Percentiles rank a stretch among this genome's conserved stretches.
Conservation (phyloP, 2,797 vertebrate genomes). For the Sebastes vulpes region DNA sequence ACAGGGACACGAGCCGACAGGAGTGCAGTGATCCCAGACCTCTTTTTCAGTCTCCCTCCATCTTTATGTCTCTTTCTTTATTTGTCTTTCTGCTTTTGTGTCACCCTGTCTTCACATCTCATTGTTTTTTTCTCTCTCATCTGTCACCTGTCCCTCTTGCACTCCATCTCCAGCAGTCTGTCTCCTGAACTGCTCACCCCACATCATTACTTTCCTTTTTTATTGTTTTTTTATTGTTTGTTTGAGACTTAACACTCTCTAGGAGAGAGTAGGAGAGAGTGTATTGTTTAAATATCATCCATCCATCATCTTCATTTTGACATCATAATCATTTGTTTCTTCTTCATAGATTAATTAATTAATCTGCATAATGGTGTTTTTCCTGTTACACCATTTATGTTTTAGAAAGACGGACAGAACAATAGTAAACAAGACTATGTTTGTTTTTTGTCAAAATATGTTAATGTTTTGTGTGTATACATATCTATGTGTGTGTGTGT, state of each 20-base stretch:
- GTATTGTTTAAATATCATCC: conserved; percentile 22
- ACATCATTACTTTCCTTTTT: neutral
- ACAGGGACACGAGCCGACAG: conserved; percentile 67
- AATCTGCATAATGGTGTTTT: neutral
- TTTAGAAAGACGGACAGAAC: neutral
- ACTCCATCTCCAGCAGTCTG: neutral
- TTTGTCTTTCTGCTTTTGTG: conserved; percentile 41
- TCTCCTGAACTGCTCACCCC: neutral
- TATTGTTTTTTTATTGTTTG: neutral
- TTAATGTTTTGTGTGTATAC: neutral
- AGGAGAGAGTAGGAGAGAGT: neutral
- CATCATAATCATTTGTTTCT: conserved; percentile 2
- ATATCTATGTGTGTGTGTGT: no score
- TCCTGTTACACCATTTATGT: neutral
- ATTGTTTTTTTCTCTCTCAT: neutral
- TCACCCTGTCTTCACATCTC: neutral
- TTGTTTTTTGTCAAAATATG: neutral
- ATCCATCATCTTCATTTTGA: neutral
- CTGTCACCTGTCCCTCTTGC: neutral
- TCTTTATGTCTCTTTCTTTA: conserved; percentile 26
- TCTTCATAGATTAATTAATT: neutral
- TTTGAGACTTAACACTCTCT: neutral
- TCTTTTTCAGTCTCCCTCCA: conserved; percentile 50
- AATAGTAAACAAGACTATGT: neutral
- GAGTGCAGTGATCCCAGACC: conserved; percentile 68